Base-by-base conservation (phyloP, 2,113 vertebrate species). In the Campylorhamphus procurvoides region DNA sequence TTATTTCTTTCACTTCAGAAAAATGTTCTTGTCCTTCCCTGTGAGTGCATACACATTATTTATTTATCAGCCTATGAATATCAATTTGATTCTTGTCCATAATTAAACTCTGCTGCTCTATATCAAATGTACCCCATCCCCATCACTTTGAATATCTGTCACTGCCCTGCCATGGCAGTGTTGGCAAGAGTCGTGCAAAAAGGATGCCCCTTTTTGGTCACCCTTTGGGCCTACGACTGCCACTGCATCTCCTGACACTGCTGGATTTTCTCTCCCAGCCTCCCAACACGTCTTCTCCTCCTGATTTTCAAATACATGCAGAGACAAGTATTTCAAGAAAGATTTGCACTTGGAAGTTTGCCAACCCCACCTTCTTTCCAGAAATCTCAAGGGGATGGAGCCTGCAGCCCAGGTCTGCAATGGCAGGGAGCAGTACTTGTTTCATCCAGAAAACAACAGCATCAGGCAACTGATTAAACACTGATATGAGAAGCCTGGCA, bases 11-110 rank as follows among this genome's bases (percentile, higher is more conserved):
- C n/a, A 3, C 78, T 93, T 95, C 42, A 96, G 88, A 95, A 92
- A 83, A 96, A 93, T 86, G 87, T 95, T 90, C 94, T 82, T 58
- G 84, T 87, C 82, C 82, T 95, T 90, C 71, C 89, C 22, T 87
- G 55, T 37, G 39, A 96, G 78, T 90, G 87, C 93, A 93, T 90
- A 79, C 35, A n/a, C 94, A 96, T 96, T 93, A 95, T 93, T 96
- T 96, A 97, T 96, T 96, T 95, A 97, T 93, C 67, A 62, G 31
- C 55, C 87, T 87, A 94, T 94, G 84, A 97, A 95, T 94, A 95
- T 90, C 90, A 85, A 91, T 94, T 95, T 93, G 78, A 84, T 95
- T 95, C 87, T 91, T 91, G 89, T 91, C 93, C 87, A 83, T 93
- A 95, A 96, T 91, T 97, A 96, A 96, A 85, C 81, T 85, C 93